A percentile compares a stretch with the other conserved stretches of the same genome.
These are phyloP conservation scores for Athene noctua DNA, from an alignment of 2,113 vertebrate species.

Conservation along the genomic window DNA sequence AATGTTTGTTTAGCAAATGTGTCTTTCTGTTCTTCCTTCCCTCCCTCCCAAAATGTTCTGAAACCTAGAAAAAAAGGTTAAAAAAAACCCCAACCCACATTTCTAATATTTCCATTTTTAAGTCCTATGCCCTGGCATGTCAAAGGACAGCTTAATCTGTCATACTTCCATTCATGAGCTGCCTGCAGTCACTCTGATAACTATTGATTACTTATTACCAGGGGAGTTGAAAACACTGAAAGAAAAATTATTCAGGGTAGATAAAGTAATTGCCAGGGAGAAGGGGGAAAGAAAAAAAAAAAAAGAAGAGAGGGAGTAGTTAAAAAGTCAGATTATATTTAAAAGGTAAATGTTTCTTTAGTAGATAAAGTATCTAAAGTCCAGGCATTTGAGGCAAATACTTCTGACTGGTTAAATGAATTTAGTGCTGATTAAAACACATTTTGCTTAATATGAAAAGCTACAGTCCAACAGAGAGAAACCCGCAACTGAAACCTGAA, in stretches of 20 bases:
- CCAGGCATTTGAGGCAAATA: constrained; percentile 52
- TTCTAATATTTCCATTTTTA: background rate
- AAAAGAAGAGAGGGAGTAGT: background rate
- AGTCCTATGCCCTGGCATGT: constrained; percentile 11
- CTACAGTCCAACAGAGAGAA: background rate
- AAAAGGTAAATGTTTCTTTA: constrained; percentile 35
- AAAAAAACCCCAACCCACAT: background rate
- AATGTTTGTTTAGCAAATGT: constrained; percentile 53
- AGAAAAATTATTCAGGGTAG: background rate
- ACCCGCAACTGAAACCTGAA: background rate
- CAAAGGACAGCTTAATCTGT: constrained; percentile 2
- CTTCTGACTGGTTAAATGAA: background rate
- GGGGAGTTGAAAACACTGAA: background rate
- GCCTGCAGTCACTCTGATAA: constrained; percentile 41
- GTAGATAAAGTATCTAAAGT: constrained; percentile 43
- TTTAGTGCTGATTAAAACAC: constrained; percentile 36
- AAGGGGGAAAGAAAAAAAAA: background rate
- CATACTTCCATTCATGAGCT: constrained; percentile 18
- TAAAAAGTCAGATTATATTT: constrained; percentile 3
- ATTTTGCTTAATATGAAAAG: constrained; percentile 8
- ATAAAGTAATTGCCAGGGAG: background rate
- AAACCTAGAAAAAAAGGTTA: constrained; percentile 42
- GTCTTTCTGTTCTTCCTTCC: background rate
- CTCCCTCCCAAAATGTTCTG: constrained; percentile 25
- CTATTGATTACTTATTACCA: background rate